phyloP scores from a whole-genome alignment of 2,113 vertebrate species.

The Colaptes auratus region DNA sequence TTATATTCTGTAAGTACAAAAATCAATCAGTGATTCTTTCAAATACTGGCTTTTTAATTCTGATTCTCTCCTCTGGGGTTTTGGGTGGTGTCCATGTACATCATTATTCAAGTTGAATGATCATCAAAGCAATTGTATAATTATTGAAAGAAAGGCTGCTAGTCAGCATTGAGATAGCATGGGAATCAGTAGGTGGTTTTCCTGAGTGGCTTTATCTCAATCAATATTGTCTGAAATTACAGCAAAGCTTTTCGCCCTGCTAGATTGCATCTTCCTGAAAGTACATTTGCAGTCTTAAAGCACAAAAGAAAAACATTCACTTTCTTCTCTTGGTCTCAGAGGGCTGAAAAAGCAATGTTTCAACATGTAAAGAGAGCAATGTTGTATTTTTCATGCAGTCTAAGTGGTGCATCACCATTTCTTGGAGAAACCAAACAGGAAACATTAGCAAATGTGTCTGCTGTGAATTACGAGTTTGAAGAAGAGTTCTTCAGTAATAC shows the following conservation, averaged over 20 bases:
- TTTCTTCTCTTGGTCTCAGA: not conserved
- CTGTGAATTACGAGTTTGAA: constrained; percentile 95
- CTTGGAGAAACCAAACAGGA: constrained; percentile 97
- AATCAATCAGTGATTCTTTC: not conserved
- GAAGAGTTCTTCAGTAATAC: constrained; percentile 97
- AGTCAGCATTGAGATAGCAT: not conserved
- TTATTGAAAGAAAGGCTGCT: not conserved
- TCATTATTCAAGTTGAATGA: not conserved
- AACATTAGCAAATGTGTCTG: constrained; percentile 96
- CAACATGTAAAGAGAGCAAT: not conserved
- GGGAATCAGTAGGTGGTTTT: not conserved
- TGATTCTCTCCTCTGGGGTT: not conserved
- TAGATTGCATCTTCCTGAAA: not conserved
- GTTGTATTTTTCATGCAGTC: constrained; percentile 71
- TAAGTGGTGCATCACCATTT: constrained; percentile 96
- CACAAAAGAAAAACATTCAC: not conserved
- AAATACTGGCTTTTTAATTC: not conserved
- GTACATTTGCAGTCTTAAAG: not conserved
- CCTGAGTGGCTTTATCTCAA: not conserved
- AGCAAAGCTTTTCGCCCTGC: not conserved
- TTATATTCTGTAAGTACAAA: constrained; percentile 87
- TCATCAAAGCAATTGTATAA: not conserved
- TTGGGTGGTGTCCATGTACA: not conserved
- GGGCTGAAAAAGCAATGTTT: not conserved
- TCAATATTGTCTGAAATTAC: not conserved